These are phyloP conservation scores for Poeciliopsis presidionis DNA, from an alignment of 2,797 vertebrate species.

Conservation along the genomic window DNA sequence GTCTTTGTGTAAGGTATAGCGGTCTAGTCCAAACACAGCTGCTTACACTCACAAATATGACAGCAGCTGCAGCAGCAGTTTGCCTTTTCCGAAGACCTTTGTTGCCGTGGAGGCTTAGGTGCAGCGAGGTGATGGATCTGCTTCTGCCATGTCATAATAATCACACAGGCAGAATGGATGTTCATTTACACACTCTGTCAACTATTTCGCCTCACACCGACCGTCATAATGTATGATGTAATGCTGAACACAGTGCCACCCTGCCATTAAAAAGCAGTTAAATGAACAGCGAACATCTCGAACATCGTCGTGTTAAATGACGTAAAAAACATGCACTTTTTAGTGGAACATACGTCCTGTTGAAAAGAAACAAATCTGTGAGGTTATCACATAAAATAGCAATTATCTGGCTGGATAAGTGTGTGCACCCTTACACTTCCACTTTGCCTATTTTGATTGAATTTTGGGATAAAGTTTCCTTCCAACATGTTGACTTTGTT, in stretches of 20 bases:
- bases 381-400: neutral
- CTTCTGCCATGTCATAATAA: constrained; percentile 48
- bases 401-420: neutral
- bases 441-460: neutral
- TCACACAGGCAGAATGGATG: constrained; percentile 38
- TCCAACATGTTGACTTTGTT: neutral
- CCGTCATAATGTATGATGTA: constrained; percentile 43
- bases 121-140: constrained; percentile 64
- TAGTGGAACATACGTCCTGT: neutral
- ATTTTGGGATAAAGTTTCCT: neutral
- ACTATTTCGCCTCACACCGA: constrained; percentile 36
- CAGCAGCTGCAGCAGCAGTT: constrained; percentile 50
- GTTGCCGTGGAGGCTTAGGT: constrained; percentile 40
- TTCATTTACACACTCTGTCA: constrained; percentile 54
- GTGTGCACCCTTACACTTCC: neutral
- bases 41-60: constrained; percentile 58
- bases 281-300: constrained; percentile 11
- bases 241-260: constrained; percentile 27
- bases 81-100: constrained; percentile 37
- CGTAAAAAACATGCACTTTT: neutral
- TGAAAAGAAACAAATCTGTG: neutral
- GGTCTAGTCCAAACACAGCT: constrained; percentile 40
- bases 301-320: neutral
- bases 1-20: constrained; percentile 40
- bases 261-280: constrained; percentile 49